Percentiles rank a stretch among this genome's conserved stretches.
phyloP scores from a whole-genome alignment of 2,888 invertebrate species.

The Clanis bilineata region DNA sequence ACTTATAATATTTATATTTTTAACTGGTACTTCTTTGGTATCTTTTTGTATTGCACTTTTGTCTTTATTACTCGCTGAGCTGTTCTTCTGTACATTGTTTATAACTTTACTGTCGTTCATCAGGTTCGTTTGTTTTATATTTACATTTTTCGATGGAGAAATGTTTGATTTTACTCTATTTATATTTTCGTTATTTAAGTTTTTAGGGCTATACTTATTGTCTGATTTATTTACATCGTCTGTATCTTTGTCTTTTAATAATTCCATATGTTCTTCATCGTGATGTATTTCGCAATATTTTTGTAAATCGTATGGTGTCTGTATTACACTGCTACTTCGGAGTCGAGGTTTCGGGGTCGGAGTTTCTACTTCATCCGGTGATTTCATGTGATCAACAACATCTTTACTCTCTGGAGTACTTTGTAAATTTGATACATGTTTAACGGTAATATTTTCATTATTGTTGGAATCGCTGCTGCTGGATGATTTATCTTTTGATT shows the following conservation, averaged over 20 bases:
- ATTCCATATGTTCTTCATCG: constrained; percentile 72
- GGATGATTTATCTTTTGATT: constrained; percentile 62
- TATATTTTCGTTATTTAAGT: constrained; percentile 52
- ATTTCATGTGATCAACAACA: constrained; percentile 53
- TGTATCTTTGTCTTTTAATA: constrained; percentile 62
- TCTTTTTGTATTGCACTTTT: constrained; percentile 73
- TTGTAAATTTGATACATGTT: constrained; percentile 67
- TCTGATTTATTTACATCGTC: constrained; percentile 48
- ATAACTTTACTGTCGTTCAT: constrained; percentile 47
- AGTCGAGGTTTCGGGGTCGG: constrained; percentile 71
- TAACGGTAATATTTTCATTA: constrained; percentile 72
- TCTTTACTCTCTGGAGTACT: constrained; percentile 57
- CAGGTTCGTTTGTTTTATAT: constrained; percentile 29
- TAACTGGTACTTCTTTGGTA: constrained; percentile 73
- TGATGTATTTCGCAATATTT: constrained; percentile 75
- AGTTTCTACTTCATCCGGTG: constrained; percentile 40
- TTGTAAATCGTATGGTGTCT: constrained; percentile 77
- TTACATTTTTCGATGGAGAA: constrained; percentile 36
- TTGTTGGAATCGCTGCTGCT: constrained; percentile 74
- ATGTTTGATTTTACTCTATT: constrained; percentile 51
- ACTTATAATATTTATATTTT: constrained; percentile 71
- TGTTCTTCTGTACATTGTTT: constrained; percentile 47
- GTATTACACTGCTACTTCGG: constrained; percentile 76
- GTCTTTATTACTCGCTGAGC: constrained; percentile 55
- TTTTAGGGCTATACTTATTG: constrained; percentile 60